These are phyloP conservation scores for Patella caerulea DNA, from an alignment of 2,888 invertebrate species.

Conservation along the genomic window DNA sequence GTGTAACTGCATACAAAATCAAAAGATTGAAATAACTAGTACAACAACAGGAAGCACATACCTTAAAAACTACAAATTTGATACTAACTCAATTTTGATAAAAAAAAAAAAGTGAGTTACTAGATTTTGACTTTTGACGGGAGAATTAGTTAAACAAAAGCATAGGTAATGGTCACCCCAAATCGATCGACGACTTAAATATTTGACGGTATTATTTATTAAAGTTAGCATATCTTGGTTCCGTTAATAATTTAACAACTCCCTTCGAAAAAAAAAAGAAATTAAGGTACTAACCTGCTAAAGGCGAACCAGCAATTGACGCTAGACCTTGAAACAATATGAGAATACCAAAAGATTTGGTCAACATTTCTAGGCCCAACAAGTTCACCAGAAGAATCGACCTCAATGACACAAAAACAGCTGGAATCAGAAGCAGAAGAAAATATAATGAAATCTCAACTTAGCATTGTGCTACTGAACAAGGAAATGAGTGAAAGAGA, in stretches of 20 bases:
- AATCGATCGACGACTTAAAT: not conserved
- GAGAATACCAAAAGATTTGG: slow-evolving; percentile 74
- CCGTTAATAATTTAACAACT: not conserved
- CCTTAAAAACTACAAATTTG: too few species aligned
- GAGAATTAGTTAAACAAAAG: slow-evolving; percentile 14
- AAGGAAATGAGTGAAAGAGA: too few species aligned
- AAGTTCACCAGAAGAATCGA: slow-evolving; percentile 74
- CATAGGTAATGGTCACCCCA: not conserved
- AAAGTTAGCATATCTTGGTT: not conserved
- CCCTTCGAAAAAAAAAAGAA: not conserved
- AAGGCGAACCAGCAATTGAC: slow-evolving; percentile 72
- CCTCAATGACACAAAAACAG: slow-evolving; percentile 93
- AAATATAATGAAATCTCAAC: not conserved
- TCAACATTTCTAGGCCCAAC: slow-evolving; percentile 73
- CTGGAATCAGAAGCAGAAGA: slow-evolving; percentile 76
- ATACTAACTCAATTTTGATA: too few species aligned
- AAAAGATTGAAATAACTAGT: too few species aligned
- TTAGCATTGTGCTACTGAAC: too few species aligned
- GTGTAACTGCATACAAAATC: too few species aligned
- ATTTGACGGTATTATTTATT: not conserved
- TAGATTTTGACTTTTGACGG: not conserved
- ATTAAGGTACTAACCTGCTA: slow-evolving; percentile 68
- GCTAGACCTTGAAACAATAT: slow-evolving; percentile 74
- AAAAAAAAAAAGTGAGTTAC: too few species aligned
- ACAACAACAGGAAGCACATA: too few species aligned